A percentile compares a stretch with the other conserved stretches of the same genome.
phyloP scores from a whole-genome alignment of 2,888 invertebrate species.

The Odontothrips loti region DNA sequence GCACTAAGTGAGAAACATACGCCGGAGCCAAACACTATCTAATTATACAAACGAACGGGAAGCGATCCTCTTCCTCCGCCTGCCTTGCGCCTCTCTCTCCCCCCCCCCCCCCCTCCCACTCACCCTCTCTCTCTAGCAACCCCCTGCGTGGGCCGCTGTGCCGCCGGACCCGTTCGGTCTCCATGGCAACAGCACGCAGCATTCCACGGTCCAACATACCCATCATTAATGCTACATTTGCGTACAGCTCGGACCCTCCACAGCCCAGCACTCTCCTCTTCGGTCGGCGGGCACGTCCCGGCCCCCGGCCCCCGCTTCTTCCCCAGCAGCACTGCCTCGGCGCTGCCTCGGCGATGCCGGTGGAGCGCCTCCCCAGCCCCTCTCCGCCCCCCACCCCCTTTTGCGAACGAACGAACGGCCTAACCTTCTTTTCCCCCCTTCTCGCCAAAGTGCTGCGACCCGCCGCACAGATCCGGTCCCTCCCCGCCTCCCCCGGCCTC shows the following conservation, averaged over 20 bases:
- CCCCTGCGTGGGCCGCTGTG: background rate
- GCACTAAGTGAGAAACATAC: slow-evolving; percentile 2
- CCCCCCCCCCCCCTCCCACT: background rate
- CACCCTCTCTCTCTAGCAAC: background rate
- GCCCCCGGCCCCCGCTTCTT: background rate
- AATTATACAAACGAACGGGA: slow-evolving; percentile 6
- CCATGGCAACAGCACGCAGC: slow-evolving; percentile 14
- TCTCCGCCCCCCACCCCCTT: too few relatives aligned
- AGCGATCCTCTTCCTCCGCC: background rate
- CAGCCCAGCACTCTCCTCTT: background rate
- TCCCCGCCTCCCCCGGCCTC: too few relatives aligned
- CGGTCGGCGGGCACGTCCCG: slow-evolving; percentile 2
- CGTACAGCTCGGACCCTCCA: background rate
- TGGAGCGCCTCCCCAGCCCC: too few relatives aligned
- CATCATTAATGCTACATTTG: slow-evolving; percentile 26
- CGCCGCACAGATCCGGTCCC: too few relatives aligned
- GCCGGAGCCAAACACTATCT: background rate
- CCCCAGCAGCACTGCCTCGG: background rate
- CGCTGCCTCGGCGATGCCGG: background rate
- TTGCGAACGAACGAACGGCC: too few relatives aligned
- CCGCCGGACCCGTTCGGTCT: background rate
- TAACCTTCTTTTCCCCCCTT: too few relatives aligned
- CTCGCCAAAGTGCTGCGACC: too few relatives aligned
- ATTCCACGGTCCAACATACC: slow-evolving; percentile 22
- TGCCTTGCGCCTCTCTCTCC: background rate